Percentiles rank a stretch among this genome's conserved stretches.
Conservation (phyloP, 2,888 invertebrate species). For the Platycheirus rosarum region DNA sequence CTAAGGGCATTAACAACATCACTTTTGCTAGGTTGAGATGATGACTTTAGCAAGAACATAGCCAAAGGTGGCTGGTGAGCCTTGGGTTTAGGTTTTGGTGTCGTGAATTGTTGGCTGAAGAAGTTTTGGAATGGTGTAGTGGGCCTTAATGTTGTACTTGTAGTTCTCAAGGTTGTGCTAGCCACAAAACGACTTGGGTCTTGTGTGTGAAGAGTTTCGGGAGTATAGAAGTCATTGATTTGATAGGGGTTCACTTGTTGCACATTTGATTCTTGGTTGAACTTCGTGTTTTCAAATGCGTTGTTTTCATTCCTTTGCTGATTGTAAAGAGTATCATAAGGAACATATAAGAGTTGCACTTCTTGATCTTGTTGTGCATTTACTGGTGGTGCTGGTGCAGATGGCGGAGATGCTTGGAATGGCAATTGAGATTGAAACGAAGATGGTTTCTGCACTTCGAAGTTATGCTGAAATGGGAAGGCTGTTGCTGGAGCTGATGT, state of each 20-base stretch:
- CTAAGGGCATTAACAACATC: constrained; percentile 89
- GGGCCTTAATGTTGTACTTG: constrained; percentile 78
- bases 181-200: constrained; percentile 76
- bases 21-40: constrained; percentile 84
- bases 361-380: constrained; percentile 84
- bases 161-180: constrained; percentile 78
- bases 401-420: constrained; percentile 59
- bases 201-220: constrained; percentile 77
- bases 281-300: constrained; percentile 78
- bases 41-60: constrained; percentile 87
- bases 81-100: constrained; percentile 86
- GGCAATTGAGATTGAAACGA: constrained; percentile 75
- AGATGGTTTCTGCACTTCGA: constrained; percentile 77
- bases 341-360: constrained; percentile 92
- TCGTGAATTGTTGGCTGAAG: constrained; percentile 79
- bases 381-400: constrained; percentile 71
- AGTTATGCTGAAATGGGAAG: constrained; percentile 77
- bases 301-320: constrained; percentile 78
- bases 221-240: constrained; percentile 82
- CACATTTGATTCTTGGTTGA: constrained; percentile 78
- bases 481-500: constrained; percentile 78
- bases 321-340: constrained; percentile 88
- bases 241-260: constrained; percentile 83
- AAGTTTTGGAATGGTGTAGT: constrained; percentile 77
- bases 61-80: constrained; percentile 93